Evolutionary conservation across 2,113 vertebrate genomes (phyloP).

Genomic region (Gambusia affinis): DNA sequence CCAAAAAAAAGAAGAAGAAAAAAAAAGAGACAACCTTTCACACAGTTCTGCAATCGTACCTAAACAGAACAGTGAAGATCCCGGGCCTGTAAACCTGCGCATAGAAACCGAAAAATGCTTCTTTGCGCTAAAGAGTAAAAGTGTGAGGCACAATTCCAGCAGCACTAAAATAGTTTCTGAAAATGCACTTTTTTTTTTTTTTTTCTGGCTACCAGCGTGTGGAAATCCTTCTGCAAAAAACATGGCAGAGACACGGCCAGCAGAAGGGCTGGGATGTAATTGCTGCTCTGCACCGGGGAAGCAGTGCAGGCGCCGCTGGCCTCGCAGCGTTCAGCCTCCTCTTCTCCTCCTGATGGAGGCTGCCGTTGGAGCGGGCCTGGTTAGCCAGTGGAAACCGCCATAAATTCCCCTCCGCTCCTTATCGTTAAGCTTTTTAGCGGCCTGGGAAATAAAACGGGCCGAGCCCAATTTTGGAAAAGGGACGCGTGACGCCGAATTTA

Average conservation of each 20-base stretch:
- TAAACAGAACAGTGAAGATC: conserved; percentile 29
- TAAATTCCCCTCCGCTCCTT: conserved; percentile 68
- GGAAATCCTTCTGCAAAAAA: conserved; percentile 23
- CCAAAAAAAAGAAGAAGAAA: neutral
- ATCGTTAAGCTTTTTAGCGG: conserved; percentile 70
- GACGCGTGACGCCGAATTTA: conserved; percentile 54
- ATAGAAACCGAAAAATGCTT: conserved; percentile 22
- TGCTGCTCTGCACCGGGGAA: conserved; percentile 35
- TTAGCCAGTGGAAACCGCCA: conserved; percentile 59
- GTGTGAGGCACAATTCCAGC: conserved; percentile 9
- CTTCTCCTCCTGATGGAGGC: conserved; percentile 62
- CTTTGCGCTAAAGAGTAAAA: neutral
- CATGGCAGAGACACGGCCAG: conserved; percentile 12
- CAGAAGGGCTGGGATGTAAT: conserved; percentile 43
- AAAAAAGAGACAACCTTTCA: neutral
- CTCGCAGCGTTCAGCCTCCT: conserved; percentile 36
- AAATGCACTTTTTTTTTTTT: conserved; percentile 9
- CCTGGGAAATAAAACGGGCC: conserved; percentile 71
- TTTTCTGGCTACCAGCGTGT: conserved; percentile 2
- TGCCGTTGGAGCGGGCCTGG: conserved; percentile 49
- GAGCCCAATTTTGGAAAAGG: conserved; percentile 63
- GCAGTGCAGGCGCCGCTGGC: conserved; percentile 42
- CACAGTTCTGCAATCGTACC: neutral
- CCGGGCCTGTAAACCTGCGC: conserved; percentile 2
- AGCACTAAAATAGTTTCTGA: conserved; percentile 22